Conservation (phyloP, 2,113 vertebrate genomes). For the Ancistrus triradiatus region DNA sequence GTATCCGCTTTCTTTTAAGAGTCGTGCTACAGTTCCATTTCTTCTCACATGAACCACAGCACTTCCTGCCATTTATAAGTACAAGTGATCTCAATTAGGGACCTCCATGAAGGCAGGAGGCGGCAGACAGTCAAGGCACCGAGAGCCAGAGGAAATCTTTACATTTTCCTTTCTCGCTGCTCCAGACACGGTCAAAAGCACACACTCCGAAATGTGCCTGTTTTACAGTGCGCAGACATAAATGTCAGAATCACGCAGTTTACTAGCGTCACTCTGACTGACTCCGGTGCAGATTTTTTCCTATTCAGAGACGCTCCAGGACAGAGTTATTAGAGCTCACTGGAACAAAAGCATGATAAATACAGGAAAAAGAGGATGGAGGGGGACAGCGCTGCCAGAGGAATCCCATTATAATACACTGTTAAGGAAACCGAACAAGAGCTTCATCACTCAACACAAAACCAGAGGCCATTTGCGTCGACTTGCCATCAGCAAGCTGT, state of each 20-base stretch:
- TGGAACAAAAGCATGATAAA: constrained; percentile 27
- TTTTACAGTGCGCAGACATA: constrained; percentile 41
- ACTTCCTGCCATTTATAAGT: constrained; percentile 77
- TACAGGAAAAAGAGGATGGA: constrained; percentile 3
- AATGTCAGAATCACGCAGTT: constrained; percentile 39
- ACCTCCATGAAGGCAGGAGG: constrained; percentile 77
- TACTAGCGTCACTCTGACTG: constrained; percentile 37
- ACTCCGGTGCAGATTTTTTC: constrained; percentile 6
- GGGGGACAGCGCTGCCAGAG: constrained; percentile 4
- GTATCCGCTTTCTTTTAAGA: constrained; percentile 53
- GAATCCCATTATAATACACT: constrained; percentile 22
- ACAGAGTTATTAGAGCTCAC: constrained; percentile 15
- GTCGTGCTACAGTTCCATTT: constrained; percentile 68
- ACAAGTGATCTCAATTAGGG: constrained; percentile 84
- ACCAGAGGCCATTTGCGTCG: constrained; percentile 59
- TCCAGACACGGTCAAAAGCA: constrained; percentile 38
- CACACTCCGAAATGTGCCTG: constrained; percentile 39
- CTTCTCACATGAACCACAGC: constrained; percentile 66
- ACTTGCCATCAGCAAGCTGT: constrained; percentile 65
- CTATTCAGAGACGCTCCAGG: constrained; percentile 13
- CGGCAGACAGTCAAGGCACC: constrained; percentile 74
- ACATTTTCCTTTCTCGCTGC: constrained; percentile 55
- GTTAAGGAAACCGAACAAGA: constrained; percentile 28
- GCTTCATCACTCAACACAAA: constrained; percentile 29
- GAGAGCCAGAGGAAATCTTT: constrained; percentile 73